phyloP scores from a whole-genome alignment of 2,888 invertebrate species.

The Meandrusa payeni region DNA sequence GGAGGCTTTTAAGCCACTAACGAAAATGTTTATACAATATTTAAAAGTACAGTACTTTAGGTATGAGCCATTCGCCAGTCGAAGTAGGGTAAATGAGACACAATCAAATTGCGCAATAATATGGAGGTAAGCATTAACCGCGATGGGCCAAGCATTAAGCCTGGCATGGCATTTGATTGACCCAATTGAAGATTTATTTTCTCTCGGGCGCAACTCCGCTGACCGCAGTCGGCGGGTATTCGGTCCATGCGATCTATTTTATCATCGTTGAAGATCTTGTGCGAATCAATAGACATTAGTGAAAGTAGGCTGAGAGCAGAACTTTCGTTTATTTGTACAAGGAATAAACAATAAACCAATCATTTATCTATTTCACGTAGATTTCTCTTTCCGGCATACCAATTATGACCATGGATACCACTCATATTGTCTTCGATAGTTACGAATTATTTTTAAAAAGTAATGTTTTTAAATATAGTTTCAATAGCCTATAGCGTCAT shows the following conservation, averaged over 20 bases:
- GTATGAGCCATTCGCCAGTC: no score
- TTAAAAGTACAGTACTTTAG: no score
- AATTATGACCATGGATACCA: conserved; percentile 2
- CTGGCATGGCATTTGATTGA: conserved; percentile 72
- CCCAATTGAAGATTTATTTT: conserved; percentile 78
- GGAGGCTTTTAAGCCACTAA: no score
- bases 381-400: conserved; percentile 44
- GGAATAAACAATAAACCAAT: conserved; percentile 73
- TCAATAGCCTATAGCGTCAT: no score
- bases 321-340: conserved; percentile 70
- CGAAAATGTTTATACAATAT: no score
- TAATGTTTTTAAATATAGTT: no score
- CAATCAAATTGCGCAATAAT: conserved; percentile 12
- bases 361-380: conserved; percentile 59
- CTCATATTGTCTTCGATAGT: no score
- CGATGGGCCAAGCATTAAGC: conserved; percentile 44
- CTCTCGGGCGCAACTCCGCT: conserved; percentile 58
- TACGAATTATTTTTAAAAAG: no score
- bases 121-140: conserved; percentile 30
- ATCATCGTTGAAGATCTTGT: conserved; percentile 70
- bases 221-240: conserved; percentile 59
- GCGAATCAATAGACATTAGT: conserved; percentile 71
- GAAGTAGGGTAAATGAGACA: conserved; percentile 7
- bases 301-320: conserved; percentile 69
- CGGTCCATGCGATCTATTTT: conserved; percentile 75